Evolutionary conservation across 2,797 vertebrate species (phyloP).

Genomic region (Melanotaenia boesemani): DNA sequence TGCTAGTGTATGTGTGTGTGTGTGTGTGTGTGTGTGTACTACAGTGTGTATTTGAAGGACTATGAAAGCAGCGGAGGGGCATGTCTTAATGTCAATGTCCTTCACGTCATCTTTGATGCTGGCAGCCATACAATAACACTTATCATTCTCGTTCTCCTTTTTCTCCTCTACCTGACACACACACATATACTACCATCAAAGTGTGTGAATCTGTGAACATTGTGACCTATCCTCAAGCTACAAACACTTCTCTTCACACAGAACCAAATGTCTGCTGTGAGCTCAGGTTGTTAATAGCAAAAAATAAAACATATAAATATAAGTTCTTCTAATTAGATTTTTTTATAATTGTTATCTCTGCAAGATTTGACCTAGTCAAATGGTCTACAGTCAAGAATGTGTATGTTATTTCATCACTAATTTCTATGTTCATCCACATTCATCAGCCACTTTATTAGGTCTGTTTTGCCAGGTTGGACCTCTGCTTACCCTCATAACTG

Average conservation of each 20-base stretch:
- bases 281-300: not conserved
- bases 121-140: conserved; percentile 51
- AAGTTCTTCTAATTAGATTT: too few species aligned
- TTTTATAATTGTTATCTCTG: too few species aligned
- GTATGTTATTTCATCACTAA: too few species aligned
- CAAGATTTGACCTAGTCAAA: not conserved
- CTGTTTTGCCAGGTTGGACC: too few species aligned
- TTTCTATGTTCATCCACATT: too few species aligned
- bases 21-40: conserved; percentile 11
- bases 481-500: too few species aligned
- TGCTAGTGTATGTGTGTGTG: conserved; percentile 34
- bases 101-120: conserved; percentile 52
- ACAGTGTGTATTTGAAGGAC: conserved; percentile 18
- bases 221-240: conserved; percentile 27
- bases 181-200: conserved; percentile 3
- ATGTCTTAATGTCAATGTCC: conserved; percentile 52
- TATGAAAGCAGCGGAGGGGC: conserved; percentile 32
- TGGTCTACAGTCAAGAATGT: too few species aligned
- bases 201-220: conserved; percentile 41
- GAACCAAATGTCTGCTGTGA: not conserved
- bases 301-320: not conserved
- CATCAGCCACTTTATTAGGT: too few species aligned
- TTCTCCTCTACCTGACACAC: conserved; percentile 49
- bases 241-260: conserved; percentile 16
- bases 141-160: conserved; percentile 41